phyloP scores from a whole-genome alignment of 1,140 invertebrate genomes.

The Papilio machaon region DNA sequence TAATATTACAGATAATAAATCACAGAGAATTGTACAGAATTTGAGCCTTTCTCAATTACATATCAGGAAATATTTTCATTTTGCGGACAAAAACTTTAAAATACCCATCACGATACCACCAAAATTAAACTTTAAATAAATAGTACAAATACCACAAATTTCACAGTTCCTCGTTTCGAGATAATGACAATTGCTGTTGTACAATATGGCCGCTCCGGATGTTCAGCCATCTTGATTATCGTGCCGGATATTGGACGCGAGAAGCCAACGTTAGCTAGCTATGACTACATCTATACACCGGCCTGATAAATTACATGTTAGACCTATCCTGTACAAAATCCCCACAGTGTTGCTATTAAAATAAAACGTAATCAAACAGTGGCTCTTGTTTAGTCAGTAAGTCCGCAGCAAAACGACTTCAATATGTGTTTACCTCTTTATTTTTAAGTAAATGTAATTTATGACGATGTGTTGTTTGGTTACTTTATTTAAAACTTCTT shows the following conservation, averaged over 20 bases:
- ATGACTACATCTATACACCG: conserved; percentile 55
- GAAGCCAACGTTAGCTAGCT: conserved; percentile 56
- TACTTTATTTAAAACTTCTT: neutral
- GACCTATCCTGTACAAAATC: neutral
- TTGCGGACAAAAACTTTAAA: too few relatives aligned
- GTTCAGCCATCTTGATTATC: conserved; percentile 74
- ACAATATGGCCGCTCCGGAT: conserved; percentile 67
- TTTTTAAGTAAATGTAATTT: neutral
- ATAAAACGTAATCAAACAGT: neutral
- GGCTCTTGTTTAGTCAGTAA: neutral
- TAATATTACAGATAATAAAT: too few relatives aligned
- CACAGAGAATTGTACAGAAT: too few relatives aligned
- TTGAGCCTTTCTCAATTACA: too few relatives aligned
- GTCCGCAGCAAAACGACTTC: neutral
- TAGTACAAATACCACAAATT: neutral
- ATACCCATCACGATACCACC: neutral
- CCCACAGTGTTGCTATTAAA: neutral
- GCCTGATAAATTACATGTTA: neutral
- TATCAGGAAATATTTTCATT: too few relatives aligned
- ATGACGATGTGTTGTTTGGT: neutral
- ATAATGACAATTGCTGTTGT: conserved; percentile 32
- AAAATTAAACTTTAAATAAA: neutral
- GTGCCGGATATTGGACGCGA: conserved; percentile 67
- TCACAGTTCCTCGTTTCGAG: neutral
- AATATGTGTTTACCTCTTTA: neutral